Base-by-base conservation (phyloP, 2,113 vertebrate species). In the Pomatorhinus ruficollis region DNA sequence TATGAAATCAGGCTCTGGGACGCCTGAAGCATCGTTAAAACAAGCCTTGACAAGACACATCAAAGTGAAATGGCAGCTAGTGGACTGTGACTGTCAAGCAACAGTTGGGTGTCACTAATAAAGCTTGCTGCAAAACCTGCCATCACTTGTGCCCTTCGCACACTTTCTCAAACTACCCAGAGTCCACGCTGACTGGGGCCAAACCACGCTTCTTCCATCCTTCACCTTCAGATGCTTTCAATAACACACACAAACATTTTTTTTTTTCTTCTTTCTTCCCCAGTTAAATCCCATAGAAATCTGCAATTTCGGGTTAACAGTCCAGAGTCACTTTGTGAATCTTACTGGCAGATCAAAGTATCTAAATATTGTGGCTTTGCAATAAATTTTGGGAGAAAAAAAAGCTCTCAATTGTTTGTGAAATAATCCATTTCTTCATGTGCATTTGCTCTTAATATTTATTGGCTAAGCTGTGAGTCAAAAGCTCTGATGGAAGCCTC, bases 1-100 rank as follows among this genome's bases (percentile, higher is more conserved):
- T 88, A 88, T 0, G 8, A 96, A 97, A 97, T 95, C 79, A 95
- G 89, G 76, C 83, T 95, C 69, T 75, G 69, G 66, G 91, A 85
- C 1, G 22, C 88, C 56, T 7, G 78, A 86, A 94, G 85, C 71
- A 86, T 70, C 35, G 3, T 96, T 97, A 90, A 90, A 97, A 96
- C 60, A 91, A 91, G 44, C 31, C 86, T 96, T 33, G 59, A 88
- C 65, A 96, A 93, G 90, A 90, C 60, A 65, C 1, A 45, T 76
- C 74, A 61, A 70, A 94, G 82, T 28, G 57, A 93, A 96, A 92
- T 19, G 50, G 80, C 79, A 94, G 86, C 87, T 75, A 68, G 63
- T 39, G 71, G 84, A 87, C n/a, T 78, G 37, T 11, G 12, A 72
- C 68, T 68, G 42, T 57, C 72, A 54, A 63, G 59, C 66, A 88